Evolutionary conservation across 1,140 invertebrate species (phyloP), one percentile per base, ranked within the genome.

Genomic region (Eumeta japonica): DNA sequence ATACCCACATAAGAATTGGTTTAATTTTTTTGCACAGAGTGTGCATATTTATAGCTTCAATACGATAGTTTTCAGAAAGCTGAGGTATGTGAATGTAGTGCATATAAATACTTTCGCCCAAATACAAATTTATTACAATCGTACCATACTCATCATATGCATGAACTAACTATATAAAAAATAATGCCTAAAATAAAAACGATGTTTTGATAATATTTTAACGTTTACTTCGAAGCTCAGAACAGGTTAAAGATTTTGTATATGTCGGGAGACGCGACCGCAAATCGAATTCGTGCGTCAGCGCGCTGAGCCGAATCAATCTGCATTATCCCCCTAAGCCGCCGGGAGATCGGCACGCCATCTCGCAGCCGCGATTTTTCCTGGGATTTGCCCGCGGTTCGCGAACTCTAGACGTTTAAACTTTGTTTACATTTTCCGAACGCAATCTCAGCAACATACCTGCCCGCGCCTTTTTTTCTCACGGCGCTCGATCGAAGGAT

Each of bases 241-340:
- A 14, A 35, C 10, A 13, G 9, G 18, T 20, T 18, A 35, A 15
- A 18, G 20, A 20, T 13, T 13, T 15, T 13, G 17, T 16, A 37
- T 37, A 17, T 37, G 19, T 19, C 17, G 16, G 28, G 28, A 29
- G 14, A 11, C 27, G 27, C 27, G 19, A 20, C 48, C 54, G 52
- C 52, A 72, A 70, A 72, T 70, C 62, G 63, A 65, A 70, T 72
- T 67, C 67, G 61, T 71, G 20, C 62, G 63, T 45, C 50, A 58
- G 49, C 47, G 46, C 52, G 54, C 62, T 61, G 62, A 63, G 55
- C 50, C 52, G 58, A 67, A 70, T 70, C 67, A 70, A 70, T 72
- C 66, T 62, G 57, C 61, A 68, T 72, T 68, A 71, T 62, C 58
- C 61, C 37, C 44, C 40, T 50, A 50, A 54, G 38, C 47, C 45